Base-by-base conservation (phyloP, 1,140 invertebrate genomes). In the Stratiolaelaps scimitus region DNA sequence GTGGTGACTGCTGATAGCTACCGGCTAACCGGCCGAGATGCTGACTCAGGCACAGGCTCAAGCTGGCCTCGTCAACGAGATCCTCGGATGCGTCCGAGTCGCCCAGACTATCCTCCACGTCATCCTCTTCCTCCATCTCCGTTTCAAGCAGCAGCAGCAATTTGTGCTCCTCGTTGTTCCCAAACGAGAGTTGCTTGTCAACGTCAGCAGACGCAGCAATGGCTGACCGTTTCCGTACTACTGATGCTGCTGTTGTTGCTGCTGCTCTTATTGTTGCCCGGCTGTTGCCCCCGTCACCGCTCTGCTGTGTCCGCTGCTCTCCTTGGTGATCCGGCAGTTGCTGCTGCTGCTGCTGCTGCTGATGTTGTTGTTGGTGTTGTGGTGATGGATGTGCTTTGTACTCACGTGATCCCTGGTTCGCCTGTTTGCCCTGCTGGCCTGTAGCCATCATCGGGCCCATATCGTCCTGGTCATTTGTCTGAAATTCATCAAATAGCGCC, bases 391-490 rank as follows among this genome's bases (percentile, higher is more conserved):
- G 34, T 40, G 34, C 34, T 40, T 40, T 40, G 34, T 60, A 60
- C 53, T 60, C 53, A 60, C 53, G 53, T 60, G 53, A 15, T 60
- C 53, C 53, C 23, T 60, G 53, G 53, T 60, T 60, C 26, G 23
- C 26, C 53, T 26, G 53, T 34, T 60, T 60, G 53, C 53, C 53
- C 53, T 26, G 53, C 26, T 26, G 53, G 53, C 53, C 53, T 26
- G 53, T 34, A 15, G 15, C 34, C 53, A 60, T 60, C 53, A 34
- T 29, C 26, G 53, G 26, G 15, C 15, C 34, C 34, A 26, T 60
- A 29, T 34, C 53, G 23, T 60, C 53, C 53, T 60, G 53, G 53
- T 60, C 53, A 34, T 60, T 60, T 60, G 53, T 60, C 53, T 60
- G 53, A 60, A 60, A 60, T 17, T 34, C 17, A 29, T 60, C 20